Conservation (phyloP, 2,113 vertebrate species). For the Crotalus helleri region DNA sequence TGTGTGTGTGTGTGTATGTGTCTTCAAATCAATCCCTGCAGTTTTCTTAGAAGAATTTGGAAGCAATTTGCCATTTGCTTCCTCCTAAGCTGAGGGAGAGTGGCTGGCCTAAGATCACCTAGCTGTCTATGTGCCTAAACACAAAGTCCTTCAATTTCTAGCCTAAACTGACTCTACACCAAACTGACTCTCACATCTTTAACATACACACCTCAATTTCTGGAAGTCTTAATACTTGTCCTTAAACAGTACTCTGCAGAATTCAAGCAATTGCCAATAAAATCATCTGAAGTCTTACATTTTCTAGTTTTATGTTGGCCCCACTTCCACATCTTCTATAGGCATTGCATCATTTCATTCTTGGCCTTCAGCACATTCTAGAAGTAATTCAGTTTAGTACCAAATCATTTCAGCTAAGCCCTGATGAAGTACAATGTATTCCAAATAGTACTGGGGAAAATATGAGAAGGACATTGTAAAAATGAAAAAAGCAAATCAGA, state of each 20-base stretch:
- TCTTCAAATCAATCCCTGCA: background rate
- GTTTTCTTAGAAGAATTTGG: background rate
- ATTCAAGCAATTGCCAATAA: background rate
- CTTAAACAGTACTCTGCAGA: background rate
- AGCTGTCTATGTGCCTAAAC: background rate
- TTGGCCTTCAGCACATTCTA: constrained; percentile 19
- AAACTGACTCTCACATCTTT: background rate
- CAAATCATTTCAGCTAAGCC: constrained; percentile 11
- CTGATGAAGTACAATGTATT: background rate
- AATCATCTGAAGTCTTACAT: background rate
- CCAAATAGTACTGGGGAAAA: background rate
- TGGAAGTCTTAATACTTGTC: background rate
- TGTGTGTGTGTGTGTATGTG: background rate
- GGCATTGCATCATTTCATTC: constrained; percentile 5
- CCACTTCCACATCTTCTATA: background rate
- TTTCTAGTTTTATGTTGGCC: background rate
- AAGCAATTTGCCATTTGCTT: background rate
- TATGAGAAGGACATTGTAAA: background rate
- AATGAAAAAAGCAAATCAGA: constrained; percentile 14
- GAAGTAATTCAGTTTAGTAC: background rate
- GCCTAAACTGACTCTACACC: background rate
- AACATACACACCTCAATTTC: background rate
- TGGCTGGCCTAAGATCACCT: background rate
- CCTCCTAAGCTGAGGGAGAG: background rate
- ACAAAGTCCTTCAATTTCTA: background rate